A percentile compares a stretch with the other conserved stretches of the same genome.
Evolutionary conservation across 2,113 vertebrate species (phyloP).

Genomic region (Chionodraco myersi): DNA sequence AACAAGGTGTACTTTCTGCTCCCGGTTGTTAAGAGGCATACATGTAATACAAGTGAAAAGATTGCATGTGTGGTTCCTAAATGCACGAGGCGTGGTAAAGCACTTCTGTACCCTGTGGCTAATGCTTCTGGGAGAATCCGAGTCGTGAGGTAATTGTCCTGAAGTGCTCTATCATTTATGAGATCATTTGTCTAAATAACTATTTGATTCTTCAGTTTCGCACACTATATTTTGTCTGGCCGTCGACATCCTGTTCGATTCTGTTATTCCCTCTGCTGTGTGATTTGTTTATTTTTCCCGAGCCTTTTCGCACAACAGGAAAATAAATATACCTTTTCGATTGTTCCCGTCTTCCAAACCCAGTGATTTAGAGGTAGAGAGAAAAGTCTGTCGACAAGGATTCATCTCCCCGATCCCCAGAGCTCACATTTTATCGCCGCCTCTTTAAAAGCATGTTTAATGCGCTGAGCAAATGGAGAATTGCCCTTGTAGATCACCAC

Average conservation of each 20-base stretch:
- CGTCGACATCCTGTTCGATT: background rate
- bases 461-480: conserved; percentile 67
- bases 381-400: conserved; percentile 61
- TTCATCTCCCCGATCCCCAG: conserved; percentile 65
- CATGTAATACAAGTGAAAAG: background rate
- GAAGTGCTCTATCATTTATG: background rate
- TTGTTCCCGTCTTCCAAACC: conserved; percentile 37
- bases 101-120: background rate
- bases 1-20: background rate
- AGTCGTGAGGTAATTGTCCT: background rate
- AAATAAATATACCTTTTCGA: conserved; percentile 42
- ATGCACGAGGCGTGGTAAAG: background rate
- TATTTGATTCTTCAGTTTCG: conserved; percentile 8
- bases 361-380: conserved; percentile 58
- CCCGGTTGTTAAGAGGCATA: background rate
- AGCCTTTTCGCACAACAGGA: conserved; percentile 16
- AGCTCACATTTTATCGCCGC: conserved; percentile 61
- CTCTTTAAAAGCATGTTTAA: conserved; percentile 75
- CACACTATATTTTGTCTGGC: background rate
- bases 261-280: background rate
- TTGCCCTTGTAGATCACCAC: conserved; percentile 68
- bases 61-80: background rate
- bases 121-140: background rate
- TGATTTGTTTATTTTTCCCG: conserved; percentile 4
- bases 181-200: background rate